Conservation (phyloP, 2,888 invertebrate genomes). For the Tenthredo notha region DNA sequence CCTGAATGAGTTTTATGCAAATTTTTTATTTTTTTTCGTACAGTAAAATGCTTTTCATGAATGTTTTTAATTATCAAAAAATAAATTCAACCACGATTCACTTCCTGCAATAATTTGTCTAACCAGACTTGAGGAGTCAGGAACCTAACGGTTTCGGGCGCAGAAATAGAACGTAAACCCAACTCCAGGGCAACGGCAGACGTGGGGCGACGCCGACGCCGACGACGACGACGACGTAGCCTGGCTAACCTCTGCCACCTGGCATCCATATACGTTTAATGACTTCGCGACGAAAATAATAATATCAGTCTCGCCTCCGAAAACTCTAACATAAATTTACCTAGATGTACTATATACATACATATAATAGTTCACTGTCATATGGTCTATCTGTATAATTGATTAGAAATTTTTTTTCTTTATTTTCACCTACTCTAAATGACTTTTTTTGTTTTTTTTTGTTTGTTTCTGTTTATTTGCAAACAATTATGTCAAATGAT, state of each 20-base stretch:
- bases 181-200: slow-evolving; percentile 26
- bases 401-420: background rate
- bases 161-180: slow-evolving; percentile 42
- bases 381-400: background rate
- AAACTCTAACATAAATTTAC: background rate
- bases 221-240: background rate
- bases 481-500: background rate
- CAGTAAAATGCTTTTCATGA: background rate
- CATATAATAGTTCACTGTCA: background rate
- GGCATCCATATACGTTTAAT: slow-evolving; percentile 52
- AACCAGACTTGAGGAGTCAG: slow-evolving; percentile 33
- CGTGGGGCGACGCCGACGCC: slow-evolving; percentile 32
- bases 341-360: background rate
- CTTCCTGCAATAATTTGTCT: slow-evolving; percentile 49
- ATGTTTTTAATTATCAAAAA: background rate
- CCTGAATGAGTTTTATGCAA: too few relatives aligned
- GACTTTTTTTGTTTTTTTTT: too few relatives aligned
- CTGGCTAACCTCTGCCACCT: slow-evolving; percentile 46
- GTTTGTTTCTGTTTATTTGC: background rate
- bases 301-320: background rate
- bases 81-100: slow-evolving; percentile 12
- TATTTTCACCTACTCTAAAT: background rate
- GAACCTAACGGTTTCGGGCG: slow-evolving; percentile 38
- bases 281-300: slow-evolving; percentile 50
- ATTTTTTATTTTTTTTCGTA: too few relatives aligned